These are phyloP conservation scores for Diglossa brunneiventris DNA, from an alignment of 2,113 vertebrate species.

Conservation along the genomic window DNA sequence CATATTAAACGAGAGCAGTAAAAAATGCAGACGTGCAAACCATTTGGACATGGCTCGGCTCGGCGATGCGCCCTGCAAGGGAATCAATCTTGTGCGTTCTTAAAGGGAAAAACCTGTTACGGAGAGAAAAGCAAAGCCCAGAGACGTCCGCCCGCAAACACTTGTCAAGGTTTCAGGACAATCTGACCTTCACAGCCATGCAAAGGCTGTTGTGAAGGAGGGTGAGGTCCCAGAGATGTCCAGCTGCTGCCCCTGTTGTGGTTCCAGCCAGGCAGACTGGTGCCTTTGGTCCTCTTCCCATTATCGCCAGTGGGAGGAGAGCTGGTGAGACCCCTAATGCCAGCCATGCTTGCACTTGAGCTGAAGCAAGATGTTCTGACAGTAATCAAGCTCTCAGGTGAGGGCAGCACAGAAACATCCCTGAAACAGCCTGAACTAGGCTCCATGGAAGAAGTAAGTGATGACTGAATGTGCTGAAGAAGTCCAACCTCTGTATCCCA, in stretches of 20 bases:
- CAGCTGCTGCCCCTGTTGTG: not conserved
- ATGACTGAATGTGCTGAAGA: not conserved
- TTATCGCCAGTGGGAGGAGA: not conserved
- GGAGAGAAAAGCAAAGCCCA: slow-evolving; percentile 9
- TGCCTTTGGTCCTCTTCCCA: not conserved
- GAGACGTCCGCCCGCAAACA: not conserved
- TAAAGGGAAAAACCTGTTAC: slow-evolving; percentile 68
- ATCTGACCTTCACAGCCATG: not conserved
- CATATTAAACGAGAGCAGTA: slow-evolving; percentile 83
- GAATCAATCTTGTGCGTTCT: slow-evolving; percentile 79
- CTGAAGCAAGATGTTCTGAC: not conserved
- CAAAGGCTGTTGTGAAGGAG: not conserved
- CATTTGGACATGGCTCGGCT: slow-evolving; percentile 78
- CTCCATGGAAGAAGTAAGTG: not conserved
- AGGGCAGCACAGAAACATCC: not conserved
- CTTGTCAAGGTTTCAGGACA: not conserved
- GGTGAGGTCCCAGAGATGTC: not conserved
- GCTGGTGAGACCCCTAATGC: not conserved
- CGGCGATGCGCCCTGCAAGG: slow-evolving; percentile 73
- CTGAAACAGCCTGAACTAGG: not conserved
- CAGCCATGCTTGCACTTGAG: not conserved
- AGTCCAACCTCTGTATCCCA: not conserved
- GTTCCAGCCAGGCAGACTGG: not conserved
- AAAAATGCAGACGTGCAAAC: slow-evolving; percentile 84
- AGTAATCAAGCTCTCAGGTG: not conserved